Conservation (phyloP, 2,888 invertebrate genomes). For the Thera britannica region DNA sequence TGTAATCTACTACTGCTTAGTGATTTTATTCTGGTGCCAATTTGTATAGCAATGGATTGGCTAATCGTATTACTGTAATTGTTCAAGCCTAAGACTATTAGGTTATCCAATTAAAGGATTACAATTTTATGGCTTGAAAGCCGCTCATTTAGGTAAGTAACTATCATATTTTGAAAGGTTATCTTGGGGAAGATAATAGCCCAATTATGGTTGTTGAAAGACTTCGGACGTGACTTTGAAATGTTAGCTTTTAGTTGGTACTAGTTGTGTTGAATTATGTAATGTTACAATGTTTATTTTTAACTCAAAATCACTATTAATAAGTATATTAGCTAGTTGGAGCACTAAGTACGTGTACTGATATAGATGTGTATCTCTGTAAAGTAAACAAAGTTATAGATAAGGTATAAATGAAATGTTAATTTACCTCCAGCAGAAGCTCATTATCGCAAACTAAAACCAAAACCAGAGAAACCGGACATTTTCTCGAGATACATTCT, state of each 20-base stretch:
- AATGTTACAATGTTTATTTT: neutral
- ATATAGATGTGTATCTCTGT: no score
- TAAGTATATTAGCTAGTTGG: no score
- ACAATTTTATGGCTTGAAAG: conserved; percentile 53
- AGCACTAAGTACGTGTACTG: no score
- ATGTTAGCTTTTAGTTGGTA: neutral
- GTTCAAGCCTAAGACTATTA: conserved; percentile 58
- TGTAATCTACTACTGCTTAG: neutral
- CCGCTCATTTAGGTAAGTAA: conserved; percentile 45
- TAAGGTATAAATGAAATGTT: neutral
- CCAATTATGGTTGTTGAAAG: conserved; percentile 15
- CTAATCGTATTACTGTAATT: conserved; percentile 63
- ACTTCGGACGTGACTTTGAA: conserved; percentile 5
- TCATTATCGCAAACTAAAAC: conserved; percentile 47
- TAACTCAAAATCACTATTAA: no score
- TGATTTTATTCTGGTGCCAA: conserved; percentile 46
- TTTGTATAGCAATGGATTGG: conserved; percentile 60
- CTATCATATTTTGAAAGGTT: conserved; percentile 44
- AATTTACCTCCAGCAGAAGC: neutral
- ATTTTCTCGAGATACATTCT: conserved; percentile 76
- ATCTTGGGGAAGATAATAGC: conserved; percentile 33
- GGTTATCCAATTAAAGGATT: conserved; percentile 60
- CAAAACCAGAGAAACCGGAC: conserved; percentile 57
- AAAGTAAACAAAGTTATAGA: no score
- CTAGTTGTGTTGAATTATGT: neutral